Evolutionary conservation across 1,140 invertebrate species (phyloP), one percentile per base, ranked within the genome.

Genomic region (Drosophila bocqueti): DNA sequence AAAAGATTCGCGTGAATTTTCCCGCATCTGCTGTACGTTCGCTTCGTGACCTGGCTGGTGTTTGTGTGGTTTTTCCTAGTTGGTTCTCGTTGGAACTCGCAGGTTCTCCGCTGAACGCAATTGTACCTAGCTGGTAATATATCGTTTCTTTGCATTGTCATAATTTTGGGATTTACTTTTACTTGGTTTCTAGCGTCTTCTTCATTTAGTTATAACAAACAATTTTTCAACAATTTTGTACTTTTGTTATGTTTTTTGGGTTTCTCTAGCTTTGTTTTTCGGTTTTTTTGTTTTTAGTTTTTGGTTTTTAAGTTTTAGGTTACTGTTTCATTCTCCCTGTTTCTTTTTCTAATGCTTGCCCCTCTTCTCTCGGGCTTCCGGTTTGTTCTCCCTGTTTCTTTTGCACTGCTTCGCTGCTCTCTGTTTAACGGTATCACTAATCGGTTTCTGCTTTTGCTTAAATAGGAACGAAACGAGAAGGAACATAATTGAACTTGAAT

Each of bases 401-500:
- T 71, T 40, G 24, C 58, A 45, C 55, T 40, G 58, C 62, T 74
- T 77, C 79, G 54, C 40, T 81, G 76, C 38, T 64, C 61, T 60
- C 59, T 54, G 72, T 65, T 87, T 89, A 89, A 89, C 77, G 80
- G 80, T 89, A 89, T 89, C 85, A 90, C 85, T 90, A 89, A 89
- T 76, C 67, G 83, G 78, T 89, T 81, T 60, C 81, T 58, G 59
- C 68, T 76, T 62, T 74, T 67, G 77, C 67, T 78, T 78, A 89
- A 81, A 68, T 89, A 89, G 84, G 84, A 89, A 89, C 84, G 62
- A 89, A 89, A 89, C 68, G 81, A 81, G 86, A 90, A 90, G 85
- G 85, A 90, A 90, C 85, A 90, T 90, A 90, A 90, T 90, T 90
- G 75, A 89, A 85, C 74, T 84, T 85, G 78, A 89, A 89, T 90